A percentile compares a stretch with the other conserved stretches of the same genome.
These are phyloP conservation scores for Tadarida brasiliensis DNA, from an alignment of 2,797 vertebrate genomes.

Conservation along the genomic window DNA sequence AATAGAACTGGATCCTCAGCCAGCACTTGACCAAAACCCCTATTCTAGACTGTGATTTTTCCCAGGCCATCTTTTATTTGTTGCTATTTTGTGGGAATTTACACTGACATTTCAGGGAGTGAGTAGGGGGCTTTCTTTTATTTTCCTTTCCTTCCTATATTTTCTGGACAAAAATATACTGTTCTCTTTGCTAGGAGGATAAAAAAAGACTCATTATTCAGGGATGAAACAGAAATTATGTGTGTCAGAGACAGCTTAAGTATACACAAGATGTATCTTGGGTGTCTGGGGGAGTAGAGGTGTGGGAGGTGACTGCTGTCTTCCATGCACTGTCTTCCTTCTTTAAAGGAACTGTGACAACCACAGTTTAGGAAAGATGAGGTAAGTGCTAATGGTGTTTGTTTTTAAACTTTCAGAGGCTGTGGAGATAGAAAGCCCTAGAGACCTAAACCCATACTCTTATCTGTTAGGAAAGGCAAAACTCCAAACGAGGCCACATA, in stretches of 20 bases:
- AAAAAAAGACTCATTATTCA: constrained; percentile 76
- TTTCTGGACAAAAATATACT: constrained; percentile 61
- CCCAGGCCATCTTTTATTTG: constrained; percentile 59
- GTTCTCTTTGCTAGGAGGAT: constrained; percentile 70
- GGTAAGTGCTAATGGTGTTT: constrained; percentile 63
- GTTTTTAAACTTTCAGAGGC: constrained; percentile 77
- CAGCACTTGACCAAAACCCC: constrained; percentile 11
- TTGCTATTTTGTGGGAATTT: constrained; percentile 62
- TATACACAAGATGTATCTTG: constrained; percentile 76
- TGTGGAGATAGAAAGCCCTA: constrained; percentile 56
- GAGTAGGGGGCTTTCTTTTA: background rate
- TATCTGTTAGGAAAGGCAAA: constrained; percentile 69
- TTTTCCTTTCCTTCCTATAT: background rate
- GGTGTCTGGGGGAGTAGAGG: constrained; percentile 67
- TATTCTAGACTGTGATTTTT: background rate
- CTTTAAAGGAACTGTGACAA: constrained; percentile 78
- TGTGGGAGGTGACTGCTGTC: constrained; percentile 81
- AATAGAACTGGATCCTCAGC: background rate
- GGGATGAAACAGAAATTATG: constrained; percentile 78
- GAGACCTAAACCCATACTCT: constrained; percentile 54
- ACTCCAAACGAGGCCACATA: constrained; percentile 36
- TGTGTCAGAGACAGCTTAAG: constrained; percentile 83
- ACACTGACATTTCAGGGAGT: background rate
- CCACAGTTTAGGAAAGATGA: constrained; percentile 79
- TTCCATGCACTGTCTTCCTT: constrained; percentile 78